phyloP scores from a whole-genome alignment of 2,797 vertebrate genomes.

The Crotalus adamanteus region DNA sequence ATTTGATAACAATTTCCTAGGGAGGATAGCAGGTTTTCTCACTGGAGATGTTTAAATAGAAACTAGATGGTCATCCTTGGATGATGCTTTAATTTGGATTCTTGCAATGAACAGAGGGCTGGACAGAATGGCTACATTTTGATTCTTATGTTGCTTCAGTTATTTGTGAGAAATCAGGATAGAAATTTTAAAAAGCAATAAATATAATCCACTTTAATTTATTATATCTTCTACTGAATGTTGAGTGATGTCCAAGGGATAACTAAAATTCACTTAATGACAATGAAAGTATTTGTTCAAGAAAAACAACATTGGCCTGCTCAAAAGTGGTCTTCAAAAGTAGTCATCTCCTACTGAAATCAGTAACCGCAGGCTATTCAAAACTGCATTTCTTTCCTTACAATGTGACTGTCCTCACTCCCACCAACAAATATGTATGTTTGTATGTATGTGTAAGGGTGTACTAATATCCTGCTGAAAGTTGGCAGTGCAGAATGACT shows the following conservation, averaged over 20 bases:
- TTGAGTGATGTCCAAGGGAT: background rate
- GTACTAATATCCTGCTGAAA: slow-evolving; percentile 42
- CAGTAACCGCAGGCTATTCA: slow-evolving; percentile 54
- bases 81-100: background rate
- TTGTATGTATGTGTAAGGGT: background rate
- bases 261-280: background rate
- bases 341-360: slow-evolving; percentile 50
- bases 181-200: background rate
- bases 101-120: background rate
- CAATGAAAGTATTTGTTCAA: slow-evolving; percentile 32
- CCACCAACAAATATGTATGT: background rate
- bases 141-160: background rate
- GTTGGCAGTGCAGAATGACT: slow-evolving; percentile 56
- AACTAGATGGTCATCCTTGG: background rate
- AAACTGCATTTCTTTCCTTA: slow-evolving; percentile 45
- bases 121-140: background rate
- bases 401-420: slow-evolving; percentile 56
- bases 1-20: background rate
- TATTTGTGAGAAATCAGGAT: background rate
- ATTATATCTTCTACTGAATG: slow-evolving; percentile 40
- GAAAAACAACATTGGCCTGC: slow-evolving; percentile 47
- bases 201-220: background rate
- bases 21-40: background rate
- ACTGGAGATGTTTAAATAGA: background rate
- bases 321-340: slow-evolving; percentile 58